Evolutionary conservation across 2,888 invertebrate species (phyloP).

Genomic region (Gonocerus acuteangulatus): DNA sequence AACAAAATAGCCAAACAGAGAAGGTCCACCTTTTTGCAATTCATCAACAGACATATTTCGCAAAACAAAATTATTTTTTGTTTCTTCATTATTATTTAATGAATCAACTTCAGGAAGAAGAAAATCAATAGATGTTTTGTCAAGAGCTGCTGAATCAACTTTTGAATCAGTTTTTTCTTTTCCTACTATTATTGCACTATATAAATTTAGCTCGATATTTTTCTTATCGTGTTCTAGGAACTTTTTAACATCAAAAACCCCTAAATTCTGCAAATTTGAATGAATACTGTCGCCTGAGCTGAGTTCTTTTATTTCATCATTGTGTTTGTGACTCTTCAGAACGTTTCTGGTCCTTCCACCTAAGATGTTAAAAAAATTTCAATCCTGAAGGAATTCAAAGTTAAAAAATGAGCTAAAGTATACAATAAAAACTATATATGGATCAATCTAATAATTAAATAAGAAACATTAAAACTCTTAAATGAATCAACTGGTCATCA

Average conservation of each 20-base stretch:
- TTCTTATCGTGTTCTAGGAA: neutral
- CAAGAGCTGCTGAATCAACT: neutral
- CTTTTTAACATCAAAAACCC: slow-evolving; percentile 9
- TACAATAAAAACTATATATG: too few species aligned
- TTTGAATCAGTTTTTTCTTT: neutral
- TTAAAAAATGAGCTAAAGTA: too few species aligned
- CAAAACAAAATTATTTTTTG: slow-evolving; percentile 5
- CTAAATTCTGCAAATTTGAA: neutral
- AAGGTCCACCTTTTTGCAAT: slow-evolving; percentile 16
- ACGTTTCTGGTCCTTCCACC: slow-evolving; percentile 8
- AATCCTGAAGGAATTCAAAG: neutral
- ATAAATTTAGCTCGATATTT: neutral
- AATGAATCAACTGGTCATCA: too few species aligned
- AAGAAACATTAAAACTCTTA: too few species aligned
- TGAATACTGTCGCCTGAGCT: neutral
- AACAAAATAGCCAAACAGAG: slow-evolving; percentile 17
- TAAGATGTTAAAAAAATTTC: slow-evolving; percentile 17
- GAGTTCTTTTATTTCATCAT: neutral
- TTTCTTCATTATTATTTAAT: neutral
- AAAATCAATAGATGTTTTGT: neutral
- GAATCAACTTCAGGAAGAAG: neutral
- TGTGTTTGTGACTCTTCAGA: neutral
- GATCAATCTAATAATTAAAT: too few species aligned
- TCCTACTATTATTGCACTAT: neutral
- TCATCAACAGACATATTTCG: slow-evolving; percentile 54